These are phyloP conservation scores for Nudaria mundana DNA, from an alignment of 2,888 invertebrate genomes.

Conservation along the genomic window DNA sequence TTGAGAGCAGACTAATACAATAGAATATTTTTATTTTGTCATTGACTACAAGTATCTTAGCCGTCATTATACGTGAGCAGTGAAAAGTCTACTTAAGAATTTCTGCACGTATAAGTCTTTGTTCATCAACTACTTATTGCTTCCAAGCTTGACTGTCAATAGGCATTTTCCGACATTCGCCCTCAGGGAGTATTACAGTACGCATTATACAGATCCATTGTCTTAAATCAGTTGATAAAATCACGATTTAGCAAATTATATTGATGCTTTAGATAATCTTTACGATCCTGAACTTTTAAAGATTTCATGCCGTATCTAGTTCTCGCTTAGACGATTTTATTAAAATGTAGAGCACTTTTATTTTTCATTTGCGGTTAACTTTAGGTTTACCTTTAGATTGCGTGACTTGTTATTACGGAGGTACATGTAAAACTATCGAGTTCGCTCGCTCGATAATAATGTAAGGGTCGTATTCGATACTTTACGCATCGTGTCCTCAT, in stretches of 20 bases:
- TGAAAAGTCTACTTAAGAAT: not conserved
- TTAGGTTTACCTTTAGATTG: constrained; percentile 24
- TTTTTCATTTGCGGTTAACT: constrained; percentile 12
- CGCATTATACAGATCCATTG: not conserved
- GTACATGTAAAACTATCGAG: constrained; percentile 28
- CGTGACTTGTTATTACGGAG: constrained; percentile 38
- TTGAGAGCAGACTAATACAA: too few species aligned
- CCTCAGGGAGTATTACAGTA: not conserved
- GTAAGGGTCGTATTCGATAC: constrained; percentile 22
- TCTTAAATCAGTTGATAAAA: not conserved
- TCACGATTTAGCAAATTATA: not conserved
- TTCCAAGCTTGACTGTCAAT: constrained; percentile 2
- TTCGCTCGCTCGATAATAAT: constrained; percentile 29
- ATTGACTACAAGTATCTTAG: too few species aligned
- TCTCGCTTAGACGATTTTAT: not conserved
- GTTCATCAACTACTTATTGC: not conserved
- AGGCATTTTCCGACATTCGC: not conserved
- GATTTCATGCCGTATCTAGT: not conserved
- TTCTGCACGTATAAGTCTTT: not conserved
- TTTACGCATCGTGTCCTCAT: too few species aligned
- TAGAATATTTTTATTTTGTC: too few species aligned
- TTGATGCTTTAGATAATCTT: too few species aligned
- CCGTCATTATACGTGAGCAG: too few species aligned
- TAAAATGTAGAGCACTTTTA: constrained; percentile 12
- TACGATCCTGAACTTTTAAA: not conserved